These are phyloP conservation scores for Girardinus metallicus DNA, from an alignment of 2,797 vertebrate species.

Conservation along the genomic window DNA sequence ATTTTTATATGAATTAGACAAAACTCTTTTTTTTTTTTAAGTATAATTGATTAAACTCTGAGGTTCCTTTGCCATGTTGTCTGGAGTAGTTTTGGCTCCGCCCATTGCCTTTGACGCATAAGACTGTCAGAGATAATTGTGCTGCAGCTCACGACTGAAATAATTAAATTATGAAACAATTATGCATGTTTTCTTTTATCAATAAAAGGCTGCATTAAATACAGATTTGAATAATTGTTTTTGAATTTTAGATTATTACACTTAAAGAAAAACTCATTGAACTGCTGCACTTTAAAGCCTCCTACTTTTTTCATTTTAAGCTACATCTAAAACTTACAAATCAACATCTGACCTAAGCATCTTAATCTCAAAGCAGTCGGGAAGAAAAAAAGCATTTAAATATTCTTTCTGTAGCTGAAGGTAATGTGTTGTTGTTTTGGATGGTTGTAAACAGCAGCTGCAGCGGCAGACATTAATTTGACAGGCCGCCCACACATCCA, in stretches of 20 bases:
- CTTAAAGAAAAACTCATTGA: not conserved
- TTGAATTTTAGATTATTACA: not conserved
- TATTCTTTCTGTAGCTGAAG: conserved; percentile 2
- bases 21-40: not conserved
- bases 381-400: not conserved
- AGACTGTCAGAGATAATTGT: not conserved
- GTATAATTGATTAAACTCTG: not conserved
- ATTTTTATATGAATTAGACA: not conserved
- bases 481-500: conserved; percentile 14
- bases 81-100: not conserved
- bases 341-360: not conserved
- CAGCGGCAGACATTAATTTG: conserved; percentile 6
- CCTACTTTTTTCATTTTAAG: not conserved
- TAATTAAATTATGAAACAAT: not conserved
- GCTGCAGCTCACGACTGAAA: not conserved
- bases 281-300: not conserved
- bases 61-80: not conserved
- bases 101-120: too few relatives aligned
- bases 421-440: conserved; percentile 9
- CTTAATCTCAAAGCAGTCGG: not conserved
- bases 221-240: not conserved
- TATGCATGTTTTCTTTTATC: not conserved
- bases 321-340: not conserved
- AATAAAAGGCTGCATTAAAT: not conserved
- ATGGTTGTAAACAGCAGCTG: conserved; percentile 6